Base-by-base conservation (phyloP, 2,888 invertebrate genomes). In the Drosophila mulleri region DNA sequence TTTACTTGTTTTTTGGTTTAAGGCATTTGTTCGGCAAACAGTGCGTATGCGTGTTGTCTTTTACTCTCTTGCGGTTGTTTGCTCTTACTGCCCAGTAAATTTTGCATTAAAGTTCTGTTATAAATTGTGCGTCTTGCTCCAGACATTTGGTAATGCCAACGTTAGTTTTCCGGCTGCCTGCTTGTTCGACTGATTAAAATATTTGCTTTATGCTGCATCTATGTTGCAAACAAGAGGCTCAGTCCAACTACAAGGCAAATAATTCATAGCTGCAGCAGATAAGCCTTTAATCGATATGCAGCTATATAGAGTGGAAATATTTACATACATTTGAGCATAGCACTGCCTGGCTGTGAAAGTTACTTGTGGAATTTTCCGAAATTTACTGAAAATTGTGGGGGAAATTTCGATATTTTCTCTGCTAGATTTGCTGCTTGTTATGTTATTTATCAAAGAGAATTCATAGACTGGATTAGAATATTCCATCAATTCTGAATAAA, bases 1-100 rank as follows among this genome's bases (percentile, higher is more conserved):
- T 85, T 75, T 89, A 89, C 88, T 89, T 85, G 89, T 88, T 78
- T 82, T 86, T 89, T 65, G 82, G 75, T 84, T 87, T 80, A 82
- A 78, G 75, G 76, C 78, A 78, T 71, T 75, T 77, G 72, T 62
- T 74, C 58, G 80, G 72, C 85, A 73, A 80, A 88, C 85, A 85
- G 73, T 82, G 85, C 89, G 88, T 88, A 78, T 89, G 78, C 82
- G 78, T 88, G 85, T 71, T 86, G 54, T 67, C 62, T 26, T 58
- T 18, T 47, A 37, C 53, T 58, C 54, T 63, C 56, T 68, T 66
- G 71, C 52, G 77, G 70, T 62, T 78, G 63, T 64, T 72, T 67
- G 71, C 60, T 70, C 47, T 54, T 44, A 35, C 63, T 81, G 63
- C 67, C 58, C 52, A 62, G 69, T 81, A 83, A 83, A 82, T 78